Base-by-base conservation (phyloP, 2,888 invertebrate genomes). In the Pristionchus arcanus region DNA sequence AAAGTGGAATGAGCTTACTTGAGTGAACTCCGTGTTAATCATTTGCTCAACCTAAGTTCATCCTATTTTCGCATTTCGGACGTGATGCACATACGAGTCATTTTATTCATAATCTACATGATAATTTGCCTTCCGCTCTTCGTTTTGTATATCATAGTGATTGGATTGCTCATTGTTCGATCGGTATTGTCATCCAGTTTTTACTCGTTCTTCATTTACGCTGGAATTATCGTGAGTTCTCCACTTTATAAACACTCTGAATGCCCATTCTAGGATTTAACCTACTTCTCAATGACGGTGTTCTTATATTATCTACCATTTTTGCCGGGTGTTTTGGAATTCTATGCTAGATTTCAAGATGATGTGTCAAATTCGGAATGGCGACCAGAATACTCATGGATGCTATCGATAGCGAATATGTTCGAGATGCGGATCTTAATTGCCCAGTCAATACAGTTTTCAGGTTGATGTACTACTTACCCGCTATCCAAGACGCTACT, bases 191-290 rank as follows among this genome's bases (percentile, higher is more conserved):
- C 81, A 28, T 81, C 81, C 25, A 49, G 49, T 42, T 81, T 81
- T 53, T 81, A 81, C 81, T 53, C 81, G 13, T 34, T 81, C 9
- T 81, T 81, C 81, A 81, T 81, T 15, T 81, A 53, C 49, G 21
- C 49, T 2, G 81, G 81, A 49, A 13, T 81, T 11, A 28, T 53
- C 11, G 81, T 81, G 9, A 81, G 77, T n/a, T 13, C 19, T 81
- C 28, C 7, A 42, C 2, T n/a, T 13, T 49, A 53, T 16, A 34
- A 25, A 1, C 13, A 28, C 28, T 13, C n/a, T 53, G 13, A 81
- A 77, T 1, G 3, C 3, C 0, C 15, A 19, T 5, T 71, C 13
- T 7, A 71, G 71, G 71, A 71, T 16, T 2, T 71, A 71, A 34
- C 71, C 71, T 71, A 34, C 71, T 71, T 71, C 34, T 16, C 34